Evolutionary conservation across 2,888 invertebrate species (phyloP), one percentile per base, ranked within the genome.

Genomic region (Eristalis pertinax): DNA sequence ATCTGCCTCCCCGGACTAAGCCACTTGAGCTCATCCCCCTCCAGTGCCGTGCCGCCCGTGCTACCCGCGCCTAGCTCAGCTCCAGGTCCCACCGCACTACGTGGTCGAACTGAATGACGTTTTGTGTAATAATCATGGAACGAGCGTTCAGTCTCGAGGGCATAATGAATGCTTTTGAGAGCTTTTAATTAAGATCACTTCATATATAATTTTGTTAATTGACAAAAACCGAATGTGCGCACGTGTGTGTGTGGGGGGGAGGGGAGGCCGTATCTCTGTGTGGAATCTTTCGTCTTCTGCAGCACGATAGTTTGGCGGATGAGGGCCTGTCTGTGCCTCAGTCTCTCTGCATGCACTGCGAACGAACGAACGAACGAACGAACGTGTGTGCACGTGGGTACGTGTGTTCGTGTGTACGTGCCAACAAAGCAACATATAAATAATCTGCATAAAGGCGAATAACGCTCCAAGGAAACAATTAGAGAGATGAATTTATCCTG

Each of bases 201-300:
- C 82, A 79, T 78, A 75, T 79, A 82, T 86, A 86, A 86, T 86
- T 86, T 86, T 79, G 86, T 86, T 86, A 86, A 86, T 86, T 86
- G 86, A 82, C 86, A 86, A 78, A 83, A 82, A 78, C 82, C 78
- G 58, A 75, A 82, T 75, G 64, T 69, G 75, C 75, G 43, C 60
- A 35, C 72, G 19, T 56, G 56, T 72, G 24, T 58, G 35, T 19
- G 50, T 50, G 50, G 8, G 50, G 7, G 19, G 19, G 50, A 50
- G 19, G 50, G 19, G 1, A n/a, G 0, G 19, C 19, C 50, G 19
- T 8, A 50, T 50, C 50, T 19, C 5, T 19, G 50, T 50, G 50
- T 7, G n/a, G n/a, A 50, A 50, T 50, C 50, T 22, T 8, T 19
- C 19, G 19, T 50, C 19, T 50, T 19, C 19, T 50, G 50, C 50